Percentiles rank a stretch among this genome's conserved stretches.
Evolutionary conservation across 2,888 invertebrate species (phyloP).

Genomic region (Harmothoe impar): DNA sequence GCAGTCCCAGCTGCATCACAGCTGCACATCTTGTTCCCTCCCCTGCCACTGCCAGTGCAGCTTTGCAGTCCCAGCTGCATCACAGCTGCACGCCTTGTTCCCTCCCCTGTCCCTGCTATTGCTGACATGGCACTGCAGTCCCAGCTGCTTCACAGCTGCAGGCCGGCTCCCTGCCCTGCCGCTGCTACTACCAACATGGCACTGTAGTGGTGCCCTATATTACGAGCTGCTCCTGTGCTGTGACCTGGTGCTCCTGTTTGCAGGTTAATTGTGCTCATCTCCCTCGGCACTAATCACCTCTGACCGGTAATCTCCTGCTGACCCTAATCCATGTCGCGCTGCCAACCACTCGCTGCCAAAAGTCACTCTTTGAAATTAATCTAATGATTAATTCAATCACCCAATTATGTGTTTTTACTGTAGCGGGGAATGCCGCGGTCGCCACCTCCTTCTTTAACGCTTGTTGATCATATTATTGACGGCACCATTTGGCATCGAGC

Average conservation of each 20-base stretch:
- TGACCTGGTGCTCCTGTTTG: background rate
- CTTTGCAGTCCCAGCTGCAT: too few species aligned
- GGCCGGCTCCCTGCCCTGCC: too few species aligned
- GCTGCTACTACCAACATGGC: too few species aligned
- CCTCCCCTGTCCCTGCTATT: too few species aligned
- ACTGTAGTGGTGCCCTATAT: too few species aligned
- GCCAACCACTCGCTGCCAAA: background rate
- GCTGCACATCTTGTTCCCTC: too few species aligned
- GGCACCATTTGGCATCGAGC: background rate
- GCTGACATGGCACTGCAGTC: too few species aligned
- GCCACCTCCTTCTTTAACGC: background rate
- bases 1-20: too few species aligned
- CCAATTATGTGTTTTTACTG: background rate
- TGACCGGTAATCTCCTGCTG: constrained; percentile 19
- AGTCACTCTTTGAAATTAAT: constrained; percentile 47
- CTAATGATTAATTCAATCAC: constrained; percentile 45
- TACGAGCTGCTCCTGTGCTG: background rate
- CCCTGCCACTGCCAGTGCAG: too few species aligned
- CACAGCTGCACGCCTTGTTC: too few species aligned
- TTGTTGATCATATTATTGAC: background rate
- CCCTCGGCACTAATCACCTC: constrained; percentile 22
- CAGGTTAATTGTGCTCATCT: constrained; percentile 20
- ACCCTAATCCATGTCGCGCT: background rate
- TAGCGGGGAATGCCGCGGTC: background rate
- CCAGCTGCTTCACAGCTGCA: too few species aligned